Conservation (phyloP, 2,888 invertebrate genomes). For the Brassicogethes aeneus region DNA sequence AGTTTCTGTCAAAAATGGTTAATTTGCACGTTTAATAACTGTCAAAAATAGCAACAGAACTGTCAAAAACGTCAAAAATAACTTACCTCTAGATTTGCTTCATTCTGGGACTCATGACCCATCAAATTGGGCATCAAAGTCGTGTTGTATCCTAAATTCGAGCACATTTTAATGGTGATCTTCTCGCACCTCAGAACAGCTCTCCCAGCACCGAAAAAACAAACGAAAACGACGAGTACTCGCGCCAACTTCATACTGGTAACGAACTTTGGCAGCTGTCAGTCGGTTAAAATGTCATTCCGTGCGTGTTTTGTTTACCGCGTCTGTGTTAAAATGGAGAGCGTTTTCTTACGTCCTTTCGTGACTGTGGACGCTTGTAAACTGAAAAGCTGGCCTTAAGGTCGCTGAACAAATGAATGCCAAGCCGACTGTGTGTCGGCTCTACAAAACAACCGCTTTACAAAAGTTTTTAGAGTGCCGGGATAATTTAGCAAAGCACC, state of each 20-base stretch:
- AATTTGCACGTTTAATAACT: no score
- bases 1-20: no score
- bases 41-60: no score
- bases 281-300: neutral
- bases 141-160: constrained; percentile 76
- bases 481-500: constrained; percentile 20
- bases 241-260: neutral
- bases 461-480: constrained; percentile 31
- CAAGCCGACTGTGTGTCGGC: constrained; percentile 4
- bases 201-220: neutral
- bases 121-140: constrained; percentile 82
- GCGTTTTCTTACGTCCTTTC: no score
- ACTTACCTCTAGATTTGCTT: constrained; percentile 69
- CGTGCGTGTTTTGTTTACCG: constrained; percentile 1
- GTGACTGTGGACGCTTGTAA: no score
- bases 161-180: constrained; percentile 70
- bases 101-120: constrained; percentile 70
- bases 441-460: constrained; percentile 30
- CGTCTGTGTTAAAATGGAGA: constrained; percentile 5
- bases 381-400: no score
- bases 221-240: neutral
- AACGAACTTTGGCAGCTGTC: neutral
- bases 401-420: constrained; percentile 24
- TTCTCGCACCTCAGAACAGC: constrained; percentile 51
- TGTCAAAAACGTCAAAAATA: no score